phyloP scores from a whole-genome alignment of 2,888 invertebrate species.

The Synergus gifuensis region DNA sequence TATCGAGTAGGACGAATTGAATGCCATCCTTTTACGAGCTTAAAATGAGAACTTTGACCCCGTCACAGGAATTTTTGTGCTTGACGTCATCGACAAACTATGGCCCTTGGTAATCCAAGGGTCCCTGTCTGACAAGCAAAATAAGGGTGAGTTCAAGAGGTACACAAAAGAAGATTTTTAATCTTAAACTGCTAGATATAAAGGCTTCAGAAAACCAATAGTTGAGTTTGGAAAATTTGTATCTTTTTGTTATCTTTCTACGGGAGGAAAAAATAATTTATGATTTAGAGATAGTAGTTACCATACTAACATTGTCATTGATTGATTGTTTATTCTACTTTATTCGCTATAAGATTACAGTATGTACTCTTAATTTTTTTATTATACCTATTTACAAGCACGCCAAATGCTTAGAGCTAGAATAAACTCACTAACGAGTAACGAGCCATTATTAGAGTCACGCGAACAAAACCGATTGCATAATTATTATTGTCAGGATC shows the following conservation, averaged over 20 bases:
- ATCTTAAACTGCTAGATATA: slow-evolving; percentile 1
- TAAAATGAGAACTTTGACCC: slow-evolving; percentile 44
- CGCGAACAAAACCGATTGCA: slow-evolving; percentile 28
- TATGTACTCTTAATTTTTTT: slow-evolving; percentile 5
- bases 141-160: slow-evolving; percentile 15
- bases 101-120: neutral
- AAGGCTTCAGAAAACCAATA: neutral
- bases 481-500: slow-evolving; percentile 31
- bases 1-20: slow-evolving; percentile 39
- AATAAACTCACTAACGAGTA: slow-evolving; percentile 30
- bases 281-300: neutral
- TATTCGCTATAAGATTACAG: neutral
- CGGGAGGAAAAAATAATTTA: neutral
- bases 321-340: neutral
- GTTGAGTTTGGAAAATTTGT: neutral
- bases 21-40: slow-evolving; percentile 14
- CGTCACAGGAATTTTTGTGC: slow-evolving; percentile 9
- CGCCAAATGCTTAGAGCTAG: neutral
- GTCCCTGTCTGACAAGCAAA: slow-evolving; percentile 6
- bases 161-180: slow-evolving; percentile 28
- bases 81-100: slow-evolving; percentile 25
- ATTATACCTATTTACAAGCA: slow-evolving; percentile 19
- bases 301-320: slow-evolving; percentile 7
- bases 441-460: slow-evolving; percentile 20
- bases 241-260: neutral